A percentile compares a stretch with the other conserved stretches of the same genome.
Conservation (phyloP, 2,113 vertebrate species). For the Gobiocypris rarus region DNA sequence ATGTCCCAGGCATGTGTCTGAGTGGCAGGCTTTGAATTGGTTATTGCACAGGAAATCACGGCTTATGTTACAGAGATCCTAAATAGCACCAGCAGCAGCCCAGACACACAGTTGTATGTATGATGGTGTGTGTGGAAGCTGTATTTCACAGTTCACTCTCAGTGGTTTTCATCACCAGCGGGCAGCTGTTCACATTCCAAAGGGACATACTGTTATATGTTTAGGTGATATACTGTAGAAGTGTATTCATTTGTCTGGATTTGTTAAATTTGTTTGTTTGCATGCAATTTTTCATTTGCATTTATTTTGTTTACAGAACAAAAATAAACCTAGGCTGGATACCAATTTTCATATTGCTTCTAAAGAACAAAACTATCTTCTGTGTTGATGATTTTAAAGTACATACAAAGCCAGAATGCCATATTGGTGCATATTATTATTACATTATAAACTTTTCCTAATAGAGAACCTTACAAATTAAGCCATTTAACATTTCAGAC, state of each 20-base stretch:
- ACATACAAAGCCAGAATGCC: not conserved
- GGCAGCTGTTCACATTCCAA: slow-evolving; percentile 7
- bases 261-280: not conserved
- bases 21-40: slow-evolving; percentile 26
- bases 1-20: slow-evolving; percentile 38
- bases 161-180: slow-evolving; percentile 15
- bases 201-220: not conserved
- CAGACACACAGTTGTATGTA: not conserved
- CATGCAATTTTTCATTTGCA: not conserved
- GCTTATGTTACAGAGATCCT: slow-evolving; percentile 17
- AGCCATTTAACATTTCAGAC: no score
- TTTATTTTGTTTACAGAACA: not conserved
- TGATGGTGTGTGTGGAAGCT: not conserved
- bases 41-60: slow-evolving; percentile 37
- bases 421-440: not conserved
- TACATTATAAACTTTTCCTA: not conserved
- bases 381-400: not conserved
- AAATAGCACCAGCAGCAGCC: slow-evolving; percentile 15
- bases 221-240: not conserved
- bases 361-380: not conserved
- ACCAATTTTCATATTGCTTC: not conserved
- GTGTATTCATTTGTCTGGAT: not conserved
- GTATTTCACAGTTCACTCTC: not conserved
- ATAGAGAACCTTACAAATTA: not conserved
- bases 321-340: not conserved